Conservation (phyloP, 2,797 vertebrate genomes). For the Hafferia zeledoni region DNA sequence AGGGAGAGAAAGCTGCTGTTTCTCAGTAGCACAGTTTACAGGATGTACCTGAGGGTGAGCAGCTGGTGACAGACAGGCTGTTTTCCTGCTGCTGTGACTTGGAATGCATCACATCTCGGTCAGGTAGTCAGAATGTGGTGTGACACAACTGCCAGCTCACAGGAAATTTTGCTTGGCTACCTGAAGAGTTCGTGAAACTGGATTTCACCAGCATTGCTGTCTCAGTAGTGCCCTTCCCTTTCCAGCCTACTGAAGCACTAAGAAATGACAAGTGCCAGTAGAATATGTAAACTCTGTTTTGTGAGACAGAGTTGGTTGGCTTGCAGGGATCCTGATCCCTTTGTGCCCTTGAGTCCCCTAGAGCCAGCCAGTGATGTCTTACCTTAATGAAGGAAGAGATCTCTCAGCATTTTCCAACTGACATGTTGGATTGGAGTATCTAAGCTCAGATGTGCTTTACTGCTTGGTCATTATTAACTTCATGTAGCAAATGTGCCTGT, state of each 20-base stretch:
- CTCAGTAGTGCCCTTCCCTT: background rate
- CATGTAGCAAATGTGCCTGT: background rate
- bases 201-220: background rate
- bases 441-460: background rate
- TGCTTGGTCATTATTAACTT: background rate
- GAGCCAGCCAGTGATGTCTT: background rate
- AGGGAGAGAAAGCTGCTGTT: background rate
- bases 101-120: rapidly evolving
- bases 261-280: background rate
- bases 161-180: background rate
- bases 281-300: background rate
- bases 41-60: rapidly evolving
- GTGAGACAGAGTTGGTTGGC: background rate
- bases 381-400: background rate
- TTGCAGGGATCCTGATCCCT: background rate
- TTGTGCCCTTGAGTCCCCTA: background rate
- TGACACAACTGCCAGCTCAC: background rate
- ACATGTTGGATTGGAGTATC: background rate
- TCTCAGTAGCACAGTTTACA: background rate
- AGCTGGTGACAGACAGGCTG: background rate
- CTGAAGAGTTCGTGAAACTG: background rate
- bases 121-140: background rate
- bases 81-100: background rate
- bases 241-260: background rate
- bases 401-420: background rate